Evolutionary conservation across 2,113 vertebrate genomes (phyloP), one percentile per base, ranked within the genome.

Genomic region (Diadophis punctatus): DNA sequence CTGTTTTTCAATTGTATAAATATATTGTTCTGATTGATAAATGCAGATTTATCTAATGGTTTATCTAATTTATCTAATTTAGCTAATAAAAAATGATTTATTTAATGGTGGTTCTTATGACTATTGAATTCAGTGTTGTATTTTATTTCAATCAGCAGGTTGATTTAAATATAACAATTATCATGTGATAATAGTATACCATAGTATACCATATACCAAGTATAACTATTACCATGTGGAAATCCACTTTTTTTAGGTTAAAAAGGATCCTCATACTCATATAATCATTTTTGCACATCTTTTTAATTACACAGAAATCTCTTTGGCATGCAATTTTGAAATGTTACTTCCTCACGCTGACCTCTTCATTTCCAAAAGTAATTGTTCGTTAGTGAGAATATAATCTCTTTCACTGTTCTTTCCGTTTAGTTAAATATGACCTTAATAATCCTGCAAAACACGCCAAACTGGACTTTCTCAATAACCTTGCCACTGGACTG

Each of bases 361-460:
- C 23, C 10, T 87, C 9, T 58, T 60, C 23, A 49, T 30, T 30
- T 27, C 55, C 25, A 8, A 89, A 89, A n/a, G 90, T 94, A 95
- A 94, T 93, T 86, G 56, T 5, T 14, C 8, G 0, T 93, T 11
- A 53, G 27, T 92, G 68, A 16, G 90, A 91, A 91, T 93, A 9
- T 52, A 22, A 48, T 93, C 16, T 53, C 30, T 90, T 88, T 7
- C 88, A 39, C 11, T 86, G 91, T n/a, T 95, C 90, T 96, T 90
- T 93, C 87, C 63, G 43, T 94, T 0, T 97, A 99, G 99, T 99
- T n/a, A 99, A 98, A 96, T 99, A 99, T 51, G 98, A 99, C 96
- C 98, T 99, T 93, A 99, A 99, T 68, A 99, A 99, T 85, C 96
- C 97, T 0, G 97, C 93, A 63, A 99, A 98, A 95, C 99, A 99